Base-by-base conservation (phyloP, 2,888 invertebrate species). In the Philonicus albiceps region DNA sequence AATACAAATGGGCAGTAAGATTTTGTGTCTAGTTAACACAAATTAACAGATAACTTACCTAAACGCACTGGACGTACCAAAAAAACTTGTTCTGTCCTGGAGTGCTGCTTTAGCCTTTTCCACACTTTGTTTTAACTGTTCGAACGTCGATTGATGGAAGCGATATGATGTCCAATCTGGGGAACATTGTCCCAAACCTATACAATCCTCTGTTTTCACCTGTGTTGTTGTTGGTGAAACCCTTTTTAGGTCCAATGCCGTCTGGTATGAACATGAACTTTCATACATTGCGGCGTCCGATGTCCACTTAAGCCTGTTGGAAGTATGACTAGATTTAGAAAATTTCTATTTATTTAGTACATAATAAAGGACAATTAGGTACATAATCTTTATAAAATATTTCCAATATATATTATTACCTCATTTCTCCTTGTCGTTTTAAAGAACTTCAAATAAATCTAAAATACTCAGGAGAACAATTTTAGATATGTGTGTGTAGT, bases 251-350 rank as follows among this genome's bases (percentile, higher is more conserved):
- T 96, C 96, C 90, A 96, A 93, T 91, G 96, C 96, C 92, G 96
- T 96, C 91, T 97, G 96, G 93, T 97, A 97, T 92, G 97, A 97
- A 94, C 97, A 97, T 91, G 97, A 97, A 93, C 97, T 97, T 94
- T 97, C 97, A 95, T 97, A 97, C 97, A 97, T 97, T 89, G 89
- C 88, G 8, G 87, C 72, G 43, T 87, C 86, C 13, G 86, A 27
- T 40, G 87, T 88, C 88, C 88, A 88, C 88, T 87, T 88, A 6
- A 88, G 87, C 64, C 88, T 88, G 22, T 64, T 19, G 8, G 19
- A 64, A 64, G 19, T 3, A 43, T 2, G 13, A 64, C 13, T 37
- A 37, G 2, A 1, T 37, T 37, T 37, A 64, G 11, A 64, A 53
- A 16, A 6, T 49, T n/a, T 3, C 1, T 19, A 5, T 49, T 5